phyloP scores from a whole-genome alignment of 2,797 vertebrate species.

The Hyperoplus lanceolatus region DNA sequence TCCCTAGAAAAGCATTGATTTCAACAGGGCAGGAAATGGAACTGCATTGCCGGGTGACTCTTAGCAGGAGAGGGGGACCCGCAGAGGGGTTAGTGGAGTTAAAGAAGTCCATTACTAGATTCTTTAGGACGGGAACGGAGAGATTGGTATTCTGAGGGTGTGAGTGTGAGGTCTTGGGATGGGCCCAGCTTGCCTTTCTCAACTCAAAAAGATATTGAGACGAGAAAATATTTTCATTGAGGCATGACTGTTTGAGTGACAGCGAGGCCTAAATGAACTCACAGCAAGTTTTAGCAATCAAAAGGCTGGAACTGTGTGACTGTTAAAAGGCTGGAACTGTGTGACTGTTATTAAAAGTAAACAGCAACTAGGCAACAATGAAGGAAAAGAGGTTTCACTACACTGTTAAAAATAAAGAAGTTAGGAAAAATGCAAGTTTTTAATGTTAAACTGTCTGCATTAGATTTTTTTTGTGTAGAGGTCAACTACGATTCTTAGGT shows the following conservation, averaged over 20 bases:
- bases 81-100: conserved; percentile 57
- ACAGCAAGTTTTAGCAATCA: conserved; percentile 21
- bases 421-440: no score
- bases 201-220: conserved; percentile 45
- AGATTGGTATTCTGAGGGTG: conserved; percentile 61
- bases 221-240: conserved; percentile 59
- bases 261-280: conserved; percentile 53
- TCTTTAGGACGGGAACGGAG: conserved; percentile 52
- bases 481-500: no score
- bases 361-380: conserved; percentile 15
- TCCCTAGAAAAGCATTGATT: conserved; percentile 74
- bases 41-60: conserved; percentile 71
- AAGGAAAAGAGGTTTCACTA: neutral
- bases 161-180: conserved; percentile 27
- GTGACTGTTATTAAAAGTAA: conserved; percentile 5
- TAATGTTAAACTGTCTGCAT: no score
- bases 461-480: no score
- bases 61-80: conserved; percentile 64
- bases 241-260: conserved; percentile 50
- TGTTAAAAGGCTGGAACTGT: conserved; percentile 13
- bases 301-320: conserved; percentile 13
- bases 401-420: no score
- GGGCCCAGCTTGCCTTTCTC: conserved; percentile 25
- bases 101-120: conserved; percentile 35
- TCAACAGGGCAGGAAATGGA: conserved; percentile 84